Percentiles rank a stretch among this genome's conserved stretches.
These are phyloP conservation scores for Paralichthys olivaceus DNA, from an alignment of 2,113 vertebrate species.

Conservation along the genomic window DNA sequence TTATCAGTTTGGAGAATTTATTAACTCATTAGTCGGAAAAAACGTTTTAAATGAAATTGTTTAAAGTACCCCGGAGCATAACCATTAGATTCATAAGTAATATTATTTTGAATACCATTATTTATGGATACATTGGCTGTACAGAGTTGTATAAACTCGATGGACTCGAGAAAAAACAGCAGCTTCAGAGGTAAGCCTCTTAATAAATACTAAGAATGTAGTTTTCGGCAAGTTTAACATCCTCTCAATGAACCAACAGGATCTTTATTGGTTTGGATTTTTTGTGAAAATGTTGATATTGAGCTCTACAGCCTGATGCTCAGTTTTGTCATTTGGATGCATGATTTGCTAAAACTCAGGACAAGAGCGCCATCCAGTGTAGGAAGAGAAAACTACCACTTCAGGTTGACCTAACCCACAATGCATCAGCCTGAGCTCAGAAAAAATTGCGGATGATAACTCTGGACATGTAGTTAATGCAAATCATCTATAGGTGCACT, in stretches of 20 bases:
- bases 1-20: not conserved
- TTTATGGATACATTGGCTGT: not conserved
- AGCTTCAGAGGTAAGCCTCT: no score
- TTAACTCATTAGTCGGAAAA: not conserved
- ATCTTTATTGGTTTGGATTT: not conserved
- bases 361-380: conserved; percentile 56
- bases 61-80: not conserved
- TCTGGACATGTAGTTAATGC: no score
- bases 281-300: no score
- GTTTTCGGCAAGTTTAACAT: not conserved
- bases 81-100: not conserved
- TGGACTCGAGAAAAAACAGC: no score
- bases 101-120: not conserved
- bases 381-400: not conserved
- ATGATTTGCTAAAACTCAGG: not conserved
- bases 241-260: not conserved
- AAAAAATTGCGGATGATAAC: no score
- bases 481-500: no score
- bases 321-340: not conserved
- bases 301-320: not conserved
- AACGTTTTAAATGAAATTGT: not conserved
- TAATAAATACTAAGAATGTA: no score
- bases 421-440: no score
- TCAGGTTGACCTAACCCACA: not conserved
- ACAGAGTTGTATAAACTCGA: no score